A percentile compares a stretch with the other conserved stretches of the same genome.
phyloP scores from a whole-genome alignment of 2,113 vertebrate genomes.

The Apaloderma vittatum region DNA sequence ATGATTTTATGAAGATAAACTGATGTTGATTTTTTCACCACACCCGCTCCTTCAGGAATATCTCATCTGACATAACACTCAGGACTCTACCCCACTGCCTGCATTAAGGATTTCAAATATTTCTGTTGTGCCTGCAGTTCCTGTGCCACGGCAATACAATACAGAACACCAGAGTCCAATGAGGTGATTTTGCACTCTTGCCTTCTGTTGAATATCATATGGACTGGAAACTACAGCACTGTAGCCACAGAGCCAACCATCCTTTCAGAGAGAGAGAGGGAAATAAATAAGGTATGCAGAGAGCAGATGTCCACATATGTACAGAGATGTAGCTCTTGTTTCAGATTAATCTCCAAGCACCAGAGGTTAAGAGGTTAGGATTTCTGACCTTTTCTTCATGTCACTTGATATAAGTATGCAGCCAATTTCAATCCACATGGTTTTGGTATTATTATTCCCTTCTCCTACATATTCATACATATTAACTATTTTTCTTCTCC shows the following conservation, averaged over 20 bases:
- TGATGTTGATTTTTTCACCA: not conserved
- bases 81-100: not conserved
- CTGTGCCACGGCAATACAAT: not conserved
- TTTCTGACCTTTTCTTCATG: not conserved
- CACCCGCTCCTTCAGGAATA: not conserved
- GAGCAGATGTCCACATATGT: conserved; percentile 1
- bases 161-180: not conserved
- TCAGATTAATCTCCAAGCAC: conserved; percentile 26
- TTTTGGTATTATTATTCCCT: not conserved
- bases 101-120: not conserved
- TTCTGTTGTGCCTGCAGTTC: not conserved
- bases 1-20: not conserved
- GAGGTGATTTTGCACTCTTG: not conserved
- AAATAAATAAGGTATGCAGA: not conserved
- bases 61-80: not conserved
- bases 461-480: not conserved
- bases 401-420: not conserved
- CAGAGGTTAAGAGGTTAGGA: conserved; percentile 35
- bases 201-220: not conserved
- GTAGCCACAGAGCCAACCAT: not conserved
- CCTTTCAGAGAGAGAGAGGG: not conserved
- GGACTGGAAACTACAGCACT: not conserved
- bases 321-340: conserved; percentile 19
- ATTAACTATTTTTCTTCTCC: not conserved
- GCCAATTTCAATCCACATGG: not conserved